These are phyloP conservation scores for Drosophila chauvacae DNA, from an alignment of 1,140 invertebrate species.

Conservation along the genomic window DNA sequence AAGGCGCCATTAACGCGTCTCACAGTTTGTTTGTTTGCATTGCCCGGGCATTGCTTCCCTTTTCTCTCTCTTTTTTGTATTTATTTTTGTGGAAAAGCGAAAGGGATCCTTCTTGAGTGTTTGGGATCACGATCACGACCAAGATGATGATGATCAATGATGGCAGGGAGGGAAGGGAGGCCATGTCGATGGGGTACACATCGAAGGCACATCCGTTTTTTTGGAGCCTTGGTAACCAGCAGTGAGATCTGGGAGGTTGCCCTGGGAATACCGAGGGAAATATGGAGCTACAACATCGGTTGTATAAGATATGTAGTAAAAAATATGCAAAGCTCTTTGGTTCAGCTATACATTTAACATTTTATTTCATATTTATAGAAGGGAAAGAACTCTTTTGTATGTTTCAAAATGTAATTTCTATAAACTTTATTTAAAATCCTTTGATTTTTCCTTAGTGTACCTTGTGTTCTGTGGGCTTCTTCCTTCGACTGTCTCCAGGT, in stretches of 20 bases:
- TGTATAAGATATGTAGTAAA: neutral
- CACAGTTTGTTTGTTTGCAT: constrained; percentile 67
- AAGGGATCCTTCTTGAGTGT: constrained; percentile 24
- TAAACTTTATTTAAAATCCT: neutral
- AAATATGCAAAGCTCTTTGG: neutral
- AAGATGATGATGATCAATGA: constrained; percentile 24
- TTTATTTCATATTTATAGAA: neutral
- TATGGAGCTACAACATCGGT: neutral
- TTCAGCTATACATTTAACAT: too few relatives aligned
- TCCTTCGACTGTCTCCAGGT: neutral
- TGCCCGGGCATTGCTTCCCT: constrained; percentile 1
- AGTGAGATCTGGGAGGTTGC: constrained; percentile 20
- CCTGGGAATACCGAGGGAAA: constrained; percentile 7
- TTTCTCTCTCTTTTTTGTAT: neutral
- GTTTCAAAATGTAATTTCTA: neutral
- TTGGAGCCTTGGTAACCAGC: constrained; percentile 19
- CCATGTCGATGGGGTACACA: constrained; percentile 39
- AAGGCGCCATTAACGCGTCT: constrained; percentile 62
- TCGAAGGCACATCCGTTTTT: constrained; percentile 65
- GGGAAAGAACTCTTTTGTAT: neutral
- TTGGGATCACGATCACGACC: constrained; percentile 33
- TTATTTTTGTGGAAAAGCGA: constrained; percentile 17
- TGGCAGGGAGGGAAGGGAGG: neutral
- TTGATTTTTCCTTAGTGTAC: neutral
- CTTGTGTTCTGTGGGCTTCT: constrained; percentile 1